Percentiles rank a stretch among this genome's conserved stretches.
Conservation (phyloP, 2,797 vertebrate species). For the Sebastes paucispinis region DNA sequence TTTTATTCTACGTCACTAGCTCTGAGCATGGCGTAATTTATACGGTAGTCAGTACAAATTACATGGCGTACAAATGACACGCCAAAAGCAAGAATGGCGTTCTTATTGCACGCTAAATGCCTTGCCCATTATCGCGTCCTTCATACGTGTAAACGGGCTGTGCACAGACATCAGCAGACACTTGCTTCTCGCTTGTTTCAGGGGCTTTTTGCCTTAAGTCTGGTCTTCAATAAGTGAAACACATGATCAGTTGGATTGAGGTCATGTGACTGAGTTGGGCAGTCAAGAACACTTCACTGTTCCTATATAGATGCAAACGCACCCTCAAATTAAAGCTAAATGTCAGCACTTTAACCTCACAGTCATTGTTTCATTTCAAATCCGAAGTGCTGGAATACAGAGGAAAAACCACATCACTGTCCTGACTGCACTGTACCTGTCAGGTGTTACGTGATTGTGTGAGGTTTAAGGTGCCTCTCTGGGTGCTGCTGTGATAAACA, state of each 20-base stretch:
- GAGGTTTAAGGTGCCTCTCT: constrained; percentile 34
- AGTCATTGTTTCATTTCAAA: constrained; percentile 8
- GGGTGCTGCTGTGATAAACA: constrained; percentile 50
- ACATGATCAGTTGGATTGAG: neutral
- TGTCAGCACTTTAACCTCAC: neutral
- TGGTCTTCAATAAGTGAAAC: too few species aligned
- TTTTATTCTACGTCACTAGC: too few species aligned
- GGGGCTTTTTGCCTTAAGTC: too few species aligned
- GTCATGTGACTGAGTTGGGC: too few species aligned
- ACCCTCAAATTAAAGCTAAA: constrained; percentile 3
- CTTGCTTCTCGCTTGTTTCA: too few species aligned
- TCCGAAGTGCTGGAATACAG: neutral
- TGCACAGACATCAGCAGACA: too few species aligned
- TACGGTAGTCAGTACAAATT: too few species aligned
- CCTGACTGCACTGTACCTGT: constrained; percentile 23
- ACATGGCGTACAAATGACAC: too few species aligned
- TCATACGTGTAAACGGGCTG: too few species aligned
- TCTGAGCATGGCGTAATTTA: rapidly evolving
- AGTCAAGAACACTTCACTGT: neutral
- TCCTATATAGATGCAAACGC: neutral
- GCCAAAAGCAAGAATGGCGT: too few species aligned
- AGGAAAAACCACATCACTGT: constrained; percentile 11
- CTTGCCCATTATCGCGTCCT: too few species aligned
- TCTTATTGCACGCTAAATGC: too few species aligned
- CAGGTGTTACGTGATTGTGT: constrained; percentile 17